Conservation (phyloP, 2,888 invertebrate species). For the Acleris sparsana region DNA sequence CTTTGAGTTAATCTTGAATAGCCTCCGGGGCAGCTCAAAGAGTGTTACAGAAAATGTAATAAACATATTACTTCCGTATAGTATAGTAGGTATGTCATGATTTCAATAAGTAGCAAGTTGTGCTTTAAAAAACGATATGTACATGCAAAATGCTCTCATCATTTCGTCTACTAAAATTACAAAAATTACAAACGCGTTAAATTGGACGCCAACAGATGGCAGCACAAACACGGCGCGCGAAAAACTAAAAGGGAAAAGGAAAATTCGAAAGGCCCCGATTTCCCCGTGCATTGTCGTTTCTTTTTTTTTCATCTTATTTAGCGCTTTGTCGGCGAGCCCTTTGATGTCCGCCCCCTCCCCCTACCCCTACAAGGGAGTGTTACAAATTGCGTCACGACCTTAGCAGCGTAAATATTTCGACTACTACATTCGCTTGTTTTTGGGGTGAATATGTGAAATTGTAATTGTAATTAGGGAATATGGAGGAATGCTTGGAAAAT, state of each 20-base stretch:
- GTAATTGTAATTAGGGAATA: conserved; percentile 10
- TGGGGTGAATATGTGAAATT: conserved; percentile 18
- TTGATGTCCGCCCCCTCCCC: conserved; percentile 70
- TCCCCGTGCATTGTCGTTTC: conserved; percentile 78
- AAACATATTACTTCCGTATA: too few relatives aligned
- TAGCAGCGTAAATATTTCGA: conserved; percentile 70
- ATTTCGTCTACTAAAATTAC: not conserved
- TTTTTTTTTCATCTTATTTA: conserved; percentile 82
- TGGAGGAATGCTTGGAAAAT: not conserved
- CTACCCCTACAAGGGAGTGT: conserved; percentile 62
- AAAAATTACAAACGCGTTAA: conserved; percentile 35
- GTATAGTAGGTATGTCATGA: too few relatives aligned
- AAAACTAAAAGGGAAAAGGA: conserved; percentile 68
- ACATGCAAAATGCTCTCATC: not conserved
- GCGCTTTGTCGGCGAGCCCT: conserved; percentile 81
- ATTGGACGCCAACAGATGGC: conserved; percentile 51
- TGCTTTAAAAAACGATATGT: not conserved
- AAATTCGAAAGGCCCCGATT: conserved; percentile 74
- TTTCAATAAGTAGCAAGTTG: too few relatives aligned
- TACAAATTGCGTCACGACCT: conserved; percentile 79
- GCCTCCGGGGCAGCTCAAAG: too few relatives aligned
- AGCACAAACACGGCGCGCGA: conserved; percentile 51
- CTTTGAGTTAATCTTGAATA: too few relatives aligned
- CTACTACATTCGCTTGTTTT: conserved; percentile 48
- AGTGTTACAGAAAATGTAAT: too few relatives aligned